Base-by-base conservation (phyloP, 1,140 invertebrate species). In the Stegodyphus dumicola region DNA sequence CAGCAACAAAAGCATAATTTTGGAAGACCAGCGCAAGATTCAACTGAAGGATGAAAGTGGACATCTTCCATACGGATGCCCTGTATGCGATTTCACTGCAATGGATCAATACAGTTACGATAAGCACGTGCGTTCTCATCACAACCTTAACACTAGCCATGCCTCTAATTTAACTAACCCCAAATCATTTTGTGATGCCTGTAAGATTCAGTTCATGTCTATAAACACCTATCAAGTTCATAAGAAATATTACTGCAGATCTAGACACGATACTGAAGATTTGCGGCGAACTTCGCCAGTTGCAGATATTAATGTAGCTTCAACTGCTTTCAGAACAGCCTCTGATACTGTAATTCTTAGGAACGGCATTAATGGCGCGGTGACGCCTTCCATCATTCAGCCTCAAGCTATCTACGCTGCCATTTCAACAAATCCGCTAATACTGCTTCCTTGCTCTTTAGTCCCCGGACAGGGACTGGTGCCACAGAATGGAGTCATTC, bases 191-290 rank as follows among this genome's bases (percentile, higher is more conserved):
- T 99, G 97, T 90, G 93, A 94, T 71, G 95, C 98, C 89, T 99
- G 97, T 92, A 96, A 98, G 91, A 99, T 99, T 87, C 94, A 96
- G 89, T 94, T 94, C 88, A 93, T 94, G 87, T 97, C 96, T 0
- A 91, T 95, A 18, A 97, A 97, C 90, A 99, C 97, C 0, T 99
- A 94, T 90, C 60, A 89, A 48, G 97, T 97, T 15, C 97, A 99
- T 91, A 98, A 98, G 91, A 93, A 95, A 80, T 95, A 96, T 89
- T 99, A 99, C 90, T 99, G 97, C 90, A 95, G 95, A 88, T 96
- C 96, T 1, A 92, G 96, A 87, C 95, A 97, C 89, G 92, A 93
- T 70, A 89, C 91, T 15, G 90, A 90, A 80, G 86, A 76, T 10
- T 17, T 89, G 87, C 85, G 71, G 52, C 49, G 87, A 66, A 15